phyloP scores from a whole-genome alignment of 2,113 vertebrate species.

The Alligator sinensis region DNA sequence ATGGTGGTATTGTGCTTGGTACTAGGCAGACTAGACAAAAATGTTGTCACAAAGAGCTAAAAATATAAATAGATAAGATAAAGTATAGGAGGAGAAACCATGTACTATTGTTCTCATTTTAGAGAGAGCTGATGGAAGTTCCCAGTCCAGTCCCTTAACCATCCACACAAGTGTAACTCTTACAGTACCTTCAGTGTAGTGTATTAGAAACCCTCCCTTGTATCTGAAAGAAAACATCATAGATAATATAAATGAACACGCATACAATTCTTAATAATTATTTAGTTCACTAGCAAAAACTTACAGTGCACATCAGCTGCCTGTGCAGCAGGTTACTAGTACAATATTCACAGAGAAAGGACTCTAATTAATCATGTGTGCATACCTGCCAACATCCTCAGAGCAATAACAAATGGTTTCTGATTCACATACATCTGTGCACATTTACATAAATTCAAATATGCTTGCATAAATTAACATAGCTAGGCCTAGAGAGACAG shows the following conservation, averaged over 20 bases:
- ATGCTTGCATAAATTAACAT: background rate
- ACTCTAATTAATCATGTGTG: background rate
- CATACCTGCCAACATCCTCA: background rate
- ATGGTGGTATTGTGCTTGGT: background rate
- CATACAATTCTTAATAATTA: background rate
- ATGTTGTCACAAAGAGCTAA: background rate
- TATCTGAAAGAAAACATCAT: background rate
- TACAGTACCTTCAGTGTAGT: background rate
- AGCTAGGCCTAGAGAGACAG: background rate
- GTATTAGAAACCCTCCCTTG: background rate
- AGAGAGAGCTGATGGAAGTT: background rate
- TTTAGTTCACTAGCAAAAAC: background rate
- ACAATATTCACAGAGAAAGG: background rate
- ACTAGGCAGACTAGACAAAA: accelerated
- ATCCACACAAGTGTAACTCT: background rate
- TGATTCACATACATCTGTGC: background rate
- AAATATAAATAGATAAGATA: background rate
- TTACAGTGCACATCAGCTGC: background rate
- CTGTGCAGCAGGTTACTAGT: background rate
- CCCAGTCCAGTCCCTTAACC: background rate
- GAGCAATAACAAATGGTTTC: background rate
- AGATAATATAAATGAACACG: background rate
- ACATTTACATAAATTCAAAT: accelerated
- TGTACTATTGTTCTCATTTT: background rate
- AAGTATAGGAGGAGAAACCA: background rate